Conservation (phyloP, 2,888 invertebrate genomes). For the Shargacucullia verbasci region DNA sequence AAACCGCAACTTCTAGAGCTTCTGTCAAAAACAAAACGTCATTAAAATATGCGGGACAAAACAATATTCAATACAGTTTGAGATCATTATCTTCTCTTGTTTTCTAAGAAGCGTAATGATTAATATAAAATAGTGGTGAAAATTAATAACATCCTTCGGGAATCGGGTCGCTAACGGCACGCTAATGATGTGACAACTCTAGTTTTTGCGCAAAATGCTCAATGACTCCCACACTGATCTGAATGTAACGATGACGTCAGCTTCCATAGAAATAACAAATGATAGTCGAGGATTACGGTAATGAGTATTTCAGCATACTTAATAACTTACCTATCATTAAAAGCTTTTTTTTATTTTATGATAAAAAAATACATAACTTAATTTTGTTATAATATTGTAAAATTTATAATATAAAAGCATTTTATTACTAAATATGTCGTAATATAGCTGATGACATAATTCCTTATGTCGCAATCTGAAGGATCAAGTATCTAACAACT, state of each 20-base stretch:
- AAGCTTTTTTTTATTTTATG: too few relatives aligned
- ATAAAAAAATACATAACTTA: too few relatives aligned
- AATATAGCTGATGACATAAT: constrained; percentile 32
- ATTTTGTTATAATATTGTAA: too few relatives aligned
- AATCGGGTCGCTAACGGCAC: constrained; percentile 41
- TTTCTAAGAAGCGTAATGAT: constrained; percentile 39
- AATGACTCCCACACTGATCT: constrained; percentile 48
- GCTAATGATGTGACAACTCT: constrained; percentile 28
- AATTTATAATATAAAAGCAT: neutral
- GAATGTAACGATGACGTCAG: constrained; percentile 49
- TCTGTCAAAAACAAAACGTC: constrained; percentile 6
- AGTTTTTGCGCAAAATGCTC: constrained; percentile 40
- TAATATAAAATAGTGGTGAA: constrained; percentile 36
- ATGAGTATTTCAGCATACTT: constrained; percentile 4
- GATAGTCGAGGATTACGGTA: constrained; percentile 22
- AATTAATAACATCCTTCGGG: constrained; percentile 41
- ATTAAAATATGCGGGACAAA: constrained; percentile 16
- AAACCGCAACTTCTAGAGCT: neutral
- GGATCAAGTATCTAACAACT: constrained; percentile 19
- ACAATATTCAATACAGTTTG: constrained; percentile 3
- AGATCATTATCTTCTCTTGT: constrained; percentile 10
- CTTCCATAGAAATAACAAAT: constrained; percentile 16
- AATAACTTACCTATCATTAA: neutral
- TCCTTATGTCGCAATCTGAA: constrained; percentile 25
- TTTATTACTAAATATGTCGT: neutral